Evolutionary conservation across 2,888 invertebrate genomes (phyloP), one percentile per base, ranked within the genome.

Genomic region (Andrena chrysosceles): DNA sequence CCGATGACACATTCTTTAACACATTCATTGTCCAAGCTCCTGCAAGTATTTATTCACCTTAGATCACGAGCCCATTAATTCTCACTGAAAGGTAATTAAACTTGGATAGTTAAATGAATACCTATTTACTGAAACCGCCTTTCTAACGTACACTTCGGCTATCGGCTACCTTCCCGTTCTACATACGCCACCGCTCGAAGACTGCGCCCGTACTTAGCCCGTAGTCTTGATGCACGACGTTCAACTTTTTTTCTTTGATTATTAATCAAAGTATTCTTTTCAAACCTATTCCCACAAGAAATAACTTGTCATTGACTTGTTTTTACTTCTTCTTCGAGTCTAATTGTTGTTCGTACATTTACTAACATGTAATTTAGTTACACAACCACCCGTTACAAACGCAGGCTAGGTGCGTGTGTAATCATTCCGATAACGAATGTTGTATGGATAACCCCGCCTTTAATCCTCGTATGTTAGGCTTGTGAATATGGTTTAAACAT

Each of bases 1-100:
- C 93, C 85, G 89, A 85, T 52, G 93, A 92, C 70, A 93, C 85
- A 84, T 93, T 93, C 52, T 66, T 79, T 16, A 92, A 84, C 77
- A 91, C 86, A 81, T 89, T 85, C 92, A 92, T 92, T 33, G 29
- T 35, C 70, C 10, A 56, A n/a, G 48, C 13, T 67, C 29, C 79
- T 83, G 48, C 6, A 83, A 73, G 29, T 16, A 77, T n/a, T 49
- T 23, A 26, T 62, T n/a, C 63, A 35, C 60, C 35, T 66, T 63
- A 26, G 13, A 26, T 64, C 26, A 23, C 31, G 60, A 67, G 49
- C 10, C 23, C 54, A 42, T 23, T 33, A 73, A 71, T 69, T 72
- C 26, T 54, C 33, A 16, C 20, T 63, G 59, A 49, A 72, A 63
- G 63, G 71, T 72, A 66, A 49, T 78, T 71, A 52, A 80, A 42